Evolutionary conservation across 2,797 vertebrate genomes (phyloP), one percentile per base, ranked within the genome.

Genomic region (Poeciliopsis infans): DNA sequence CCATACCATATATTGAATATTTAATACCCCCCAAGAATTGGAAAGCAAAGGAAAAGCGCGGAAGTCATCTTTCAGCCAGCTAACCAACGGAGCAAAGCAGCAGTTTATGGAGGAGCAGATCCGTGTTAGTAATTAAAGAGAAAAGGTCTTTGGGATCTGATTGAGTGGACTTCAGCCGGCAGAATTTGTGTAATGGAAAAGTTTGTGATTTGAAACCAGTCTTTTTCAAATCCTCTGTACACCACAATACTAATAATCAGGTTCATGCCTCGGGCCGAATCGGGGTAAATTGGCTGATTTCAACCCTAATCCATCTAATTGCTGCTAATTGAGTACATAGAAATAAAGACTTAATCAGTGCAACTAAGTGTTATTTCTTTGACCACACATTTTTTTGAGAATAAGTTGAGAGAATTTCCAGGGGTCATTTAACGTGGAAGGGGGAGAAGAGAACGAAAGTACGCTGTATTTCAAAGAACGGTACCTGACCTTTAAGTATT

Each of bases 401-500:
- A 45, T 16, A 7, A 28, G 4, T 68, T 39, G 20, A 8, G n/a
- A 70, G n/a, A 7, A 46, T 46, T 46, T 70, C 43, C 43, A 46
- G 43, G 25, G 25, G 12, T 16, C 46, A 79, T 79, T 85, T 75
- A 66, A 64, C 82, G 79, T 47, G 61, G 71, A 39, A 39, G 36
- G 36, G 36, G 79, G 69, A 45, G 46, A 85, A 47, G 72, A 74
- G 57, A 71, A 73, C 70, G 74, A 86, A 81, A 51, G 45, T 82
- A 43, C 51, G 82, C 87, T 85, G 80, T 79, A 64, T 80, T 78
- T 91, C 91, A 86, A 91, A 91, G 86, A 84, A 84, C 86, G 89
- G 69, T 77, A 51, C 72, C 82, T 83, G 88, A 91, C 89, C 90
- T 90, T 87, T 91, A 86, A 88, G 84, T 28, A 59, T 72, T 49